Base-by-base conservation (phyloP, 2,113 vertebrate genomes). In the Cairina moschata region DNA sequence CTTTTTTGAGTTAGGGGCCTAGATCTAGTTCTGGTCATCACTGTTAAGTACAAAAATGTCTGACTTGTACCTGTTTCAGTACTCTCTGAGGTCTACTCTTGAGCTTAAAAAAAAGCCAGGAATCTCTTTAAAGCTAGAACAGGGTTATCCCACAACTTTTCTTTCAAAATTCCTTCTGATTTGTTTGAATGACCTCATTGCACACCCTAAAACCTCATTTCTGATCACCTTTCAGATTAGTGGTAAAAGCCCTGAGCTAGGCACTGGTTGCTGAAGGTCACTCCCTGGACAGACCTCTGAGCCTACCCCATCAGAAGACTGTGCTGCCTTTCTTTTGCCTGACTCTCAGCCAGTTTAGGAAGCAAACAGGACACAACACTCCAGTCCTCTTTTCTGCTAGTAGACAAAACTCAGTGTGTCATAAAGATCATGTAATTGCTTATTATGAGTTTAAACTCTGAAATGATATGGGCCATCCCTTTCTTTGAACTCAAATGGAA, bases 401-500 rank as follows among this genome's bases (percentile, higher is more conserved):
- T 21, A 88, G 42, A 17, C 16, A 31, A 2, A 62, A 12, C 20
- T 56, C 62, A 68, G 0, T 31, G 28, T 17, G 42, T 55, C 20
- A 26, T 42, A 50, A 12, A 71, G 25, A 8, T 16, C 3, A 0
- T 15, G 22, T 32, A 59, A 63, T 48, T 63, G 7, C 8, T 63
- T 46, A 22, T 63, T 14, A 69, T 29, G 16, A n/a, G 15, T 58
- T 92, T 46, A 63, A 86, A 78, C 13, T 46, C 66, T 85, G 31
- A 34, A 73, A 29, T 1, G 4, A 22, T 11, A 72, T 0, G 0
- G 1, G 28, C 34, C 10, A 26, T 17, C 17, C 4, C 16, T 52
- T 82, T 44, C 2, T 2, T 34, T 71, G 46, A 66, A 73, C 40
- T 74, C 26, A 56, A 59, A 74, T 2, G 10, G 28, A 77, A 86